These are phyloP conservation scores for Habroteleia sp. DNA, from an alignment of 2,888 invertebrate species.

Conservation along the genomic window DNA sequence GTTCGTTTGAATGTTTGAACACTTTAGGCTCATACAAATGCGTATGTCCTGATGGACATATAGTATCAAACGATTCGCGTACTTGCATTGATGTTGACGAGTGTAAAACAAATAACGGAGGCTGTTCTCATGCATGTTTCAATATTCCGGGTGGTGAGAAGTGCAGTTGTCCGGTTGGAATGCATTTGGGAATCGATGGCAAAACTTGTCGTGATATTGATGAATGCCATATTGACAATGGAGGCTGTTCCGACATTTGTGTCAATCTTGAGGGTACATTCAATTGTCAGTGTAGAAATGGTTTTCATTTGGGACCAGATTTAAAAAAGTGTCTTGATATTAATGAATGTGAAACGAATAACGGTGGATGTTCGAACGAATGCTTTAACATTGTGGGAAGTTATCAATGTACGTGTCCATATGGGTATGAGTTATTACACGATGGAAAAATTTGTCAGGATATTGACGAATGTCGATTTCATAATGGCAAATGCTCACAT, in stretches of 20 bases:
- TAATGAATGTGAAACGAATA: constrained; percentile 72
- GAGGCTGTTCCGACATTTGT: constrained; percentile 82
- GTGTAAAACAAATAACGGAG: constrained; percentile 83
- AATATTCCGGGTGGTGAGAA: constrained; percentile 82
- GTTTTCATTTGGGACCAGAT: constrained; percentile 75
- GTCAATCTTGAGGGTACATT: constrained; percentile 82
- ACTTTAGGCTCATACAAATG: constrained; percentile 77
- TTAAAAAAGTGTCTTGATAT: constrained; percentile 63
- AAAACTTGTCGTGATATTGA: constrained; percentile 77
- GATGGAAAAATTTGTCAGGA: constrained; percentile 80
- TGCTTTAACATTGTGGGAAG: constrained; percentile 67
- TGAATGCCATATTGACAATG: constrained; percentile 79
- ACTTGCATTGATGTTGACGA: constrained; percentile 82
- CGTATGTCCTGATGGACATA: constrained; percentile 77
- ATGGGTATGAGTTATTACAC: constrained; percentile 79
- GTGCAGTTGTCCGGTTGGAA: constrained; percentile 82
- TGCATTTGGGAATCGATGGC: constrained; percentile 73
- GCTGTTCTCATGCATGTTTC: constrained; percentile 85
- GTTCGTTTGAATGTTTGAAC: constrained; percentile 82
- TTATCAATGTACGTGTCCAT: constrained; percentile 70
- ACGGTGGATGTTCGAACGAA: constrained; percentile 80
- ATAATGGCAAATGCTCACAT: constrained; percentile 81
- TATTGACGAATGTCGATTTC: constrained; percentile 76
- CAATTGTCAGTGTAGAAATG: constrained; percentile 84
- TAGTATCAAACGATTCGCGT: constrained; percentile 71